Percentiles rank a stretch among this genome's conserved stretches.
phyloP scores from a whole-genome alignment of 2,113 vertebrate species.

The Athene cunicularia region DNA sequence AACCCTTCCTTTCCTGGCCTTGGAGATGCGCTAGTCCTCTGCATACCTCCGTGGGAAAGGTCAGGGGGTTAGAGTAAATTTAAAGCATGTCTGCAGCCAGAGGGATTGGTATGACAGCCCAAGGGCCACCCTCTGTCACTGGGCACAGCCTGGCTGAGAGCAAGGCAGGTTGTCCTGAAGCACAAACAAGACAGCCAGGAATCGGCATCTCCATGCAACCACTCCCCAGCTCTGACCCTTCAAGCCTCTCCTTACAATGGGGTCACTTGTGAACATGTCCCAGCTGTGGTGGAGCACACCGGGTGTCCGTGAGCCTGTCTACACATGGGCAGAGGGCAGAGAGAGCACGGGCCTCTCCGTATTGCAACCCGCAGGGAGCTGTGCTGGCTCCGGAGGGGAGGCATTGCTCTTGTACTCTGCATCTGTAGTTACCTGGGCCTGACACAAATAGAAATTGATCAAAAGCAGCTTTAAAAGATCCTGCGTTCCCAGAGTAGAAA shows the following conservation, averaged over 20 bases:
- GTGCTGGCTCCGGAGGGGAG: background rate
- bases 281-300: rapidly evolving
- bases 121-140: background rate
- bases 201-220: rapidly evolving
- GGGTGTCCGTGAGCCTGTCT: rapidly evolving
- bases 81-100: background rate
- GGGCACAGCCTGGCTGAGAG: background rate
- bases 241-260: background rate
- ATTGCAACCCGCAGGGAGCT: background rate
- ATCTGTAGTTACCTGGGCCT: background rate
- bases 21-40: background rate
- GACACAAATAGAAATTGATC: slow-evolving; percentile 51
- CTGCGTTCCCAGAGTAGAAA: background rate
- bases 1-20: background rate
- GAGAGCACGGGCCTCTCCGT: background rate
- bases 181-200: background rate
- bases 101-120: background rate
- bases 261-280: background rate
- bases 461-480: slow-evolving; percentile 50
- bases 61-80: no score
- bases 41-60: background rate
- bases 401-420: background rate
- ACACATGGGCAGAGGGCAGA: rapidly evolving
- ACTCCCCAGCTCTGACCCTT: background rate
- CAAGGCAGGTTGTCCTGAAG: background rate